Base-by-base conservation (phyloP, 2,888 invertebrate species). In the Tortrix viridana region DNA sequence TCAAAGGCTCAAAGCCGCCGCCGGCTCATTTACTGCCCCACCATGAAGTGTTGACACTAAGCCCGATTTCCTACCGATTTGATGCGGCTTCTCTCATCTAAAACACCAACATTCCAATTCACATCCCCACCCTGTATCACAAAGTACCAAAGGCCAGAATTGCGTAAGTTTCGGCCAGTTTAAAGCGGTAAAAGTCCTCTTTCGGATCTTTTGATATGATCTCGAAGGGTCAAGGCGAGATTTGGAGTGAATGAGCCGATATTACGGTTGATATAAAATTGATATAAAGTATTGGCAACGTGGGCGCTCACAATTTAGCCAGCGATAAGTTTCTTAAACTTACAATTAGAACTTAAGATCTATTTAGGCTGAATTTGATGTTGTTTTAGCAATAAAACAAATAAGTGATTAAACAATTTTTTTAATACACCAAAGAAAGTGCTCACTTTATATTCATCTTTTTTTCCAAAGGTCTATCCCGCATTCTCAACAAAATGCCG, bases 21-120 rank as follows among this genome's bases (percentile, higher is more conserved):
- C 74, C 66, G 69, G 75, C 80, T 79, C 80, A 80, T 83, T 84
- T 77, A 78, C 72, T 67, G 60, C 74, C 77, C 75, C 74, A 70
- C 83, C 88, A 81, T 88, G 85, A 88, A 88, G 88, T 87, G 90
- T 87, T 89, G 91, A 91, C 90, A 88, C 86, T 91, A 86, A 91
- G 88, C 70, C 84, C 87, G 82, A 88, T 88, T 88, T 86, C 84
- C 80, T 88, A 83, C 84, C 77, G 71, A 85, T 89, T 86, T 79
- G 87, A 77, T 73, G 74, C 81, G 84, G 80, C 79, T 80, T 81
- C 84, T 86, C 85, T 81, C 82, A 84, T 81, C 82, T 82, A 71
- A 76, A 68, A 69, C 69, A 78, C 80, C 71, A 77, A 71, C 58
- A 69, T 74, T 67, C 41, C 46, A 37, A 41, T 70, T 56, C 65